Percentiles rank a stretch among this genome's conserved stretches.
Conservation (phyloP, 2,113 vertebrate genomes). For the Neolamprologus brichardi region DNA sequence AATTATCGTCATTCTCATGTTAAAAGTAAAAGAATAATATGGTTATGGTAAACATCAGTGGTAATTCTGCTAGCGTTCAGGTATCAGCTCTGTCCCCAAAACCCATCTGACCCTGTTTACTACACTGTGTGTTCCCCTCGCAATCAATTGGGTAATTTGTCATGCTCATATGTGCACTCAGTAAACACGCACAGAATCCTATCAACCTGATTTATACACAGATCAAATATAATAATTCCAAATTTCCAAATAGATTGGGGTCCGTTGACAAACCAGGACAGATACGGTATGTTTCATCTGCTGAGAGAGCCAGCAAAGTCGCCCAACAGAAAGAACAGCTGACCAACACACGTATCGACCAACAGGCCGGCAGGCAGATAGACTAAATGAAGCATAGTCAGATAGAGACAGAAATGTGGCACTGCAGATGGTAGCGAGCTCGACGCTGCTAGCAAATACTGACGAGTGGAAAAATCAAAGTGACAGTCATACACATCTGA, state of each 20-base stretch:
- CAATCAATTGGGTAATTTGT: not conserved
- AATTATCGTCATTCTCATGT: not conserved
- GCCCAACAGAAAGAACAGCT: not conserved
- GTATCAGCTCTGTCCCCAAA: not conserved
- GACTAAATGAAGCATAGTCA: not conserved
- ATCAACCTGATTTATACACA: not conserved
- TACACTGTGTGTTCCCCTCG: not conserved
- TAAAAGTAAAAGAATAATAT: not conserved
- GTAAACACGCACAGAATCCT: not conserved
- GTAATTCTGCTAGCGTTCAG: not conserved
- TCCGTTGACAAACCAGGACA: not conserved
- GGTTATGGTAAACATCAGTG: not conserved
- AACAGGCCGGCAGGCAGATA: not conserved
- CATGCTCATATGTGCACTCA: not conserved
- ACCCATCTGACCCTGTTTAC: not conserved
- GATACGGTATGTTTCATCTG: not conserved
- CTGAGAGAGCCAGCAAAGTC: not conserved
- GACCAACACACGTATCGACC: not conserved
- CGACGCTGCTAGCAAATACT: conserved; percentile 25
- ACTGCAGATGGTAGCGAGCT: not conserved
- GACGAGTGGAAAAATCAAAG: conserved; percentile 68
- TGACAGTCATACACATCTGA: conserved; percentile 51
- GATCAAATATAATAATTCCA: not conserved
- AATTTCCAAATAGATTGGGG: conserved; percentile 4
- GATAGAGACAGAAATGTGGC: conserved; percentile 11